Evolutionary conservation across 2,113 vertebrate genomes (phyloP).

Genomic region (Ictalurus furcatus): DNA sequence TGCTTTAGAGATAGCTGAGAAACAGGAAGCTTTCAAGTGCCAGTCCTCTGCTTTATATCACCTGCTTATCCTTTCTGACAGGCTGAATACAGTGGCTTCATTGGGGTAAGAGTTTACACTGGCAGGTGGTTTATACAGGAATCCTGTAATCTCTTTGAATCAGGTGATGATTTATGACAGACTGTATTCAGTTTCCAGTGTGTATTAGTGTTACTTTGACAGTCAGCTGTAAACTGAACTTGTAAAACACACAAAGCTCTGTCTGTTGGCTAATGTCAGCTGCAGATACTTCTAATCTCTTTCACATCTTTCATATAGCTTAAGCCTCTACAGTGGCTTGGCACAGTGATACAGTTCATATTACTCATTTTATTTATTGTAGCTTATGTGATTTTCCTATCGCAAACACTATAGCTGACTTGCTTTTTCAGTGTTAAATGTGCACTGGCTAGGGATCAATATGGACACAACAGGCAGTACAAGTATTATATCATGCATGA

Average conservation of each 20-base stretch:
- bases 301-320: slow-evolving; percentile 52
- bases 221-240: slow-evolving; percentile 64
- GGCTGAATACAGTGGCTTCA: slow-evolving; percentile 7
- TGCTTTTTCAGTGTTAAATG: background rate
- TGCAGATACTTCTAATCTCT: slow-evolving; percentile 58
- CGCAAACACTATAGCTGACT: background rate
- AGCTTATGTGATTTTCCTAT: background rate
- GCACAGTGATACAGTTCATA: background rate
- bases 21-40: slow-evolving; percentile 7
- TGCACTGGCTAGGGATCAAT: background rate
- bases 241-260: slow-evolving; percentile 37
- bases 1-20: background rate
- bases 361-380: slow-evolving; percentile 6
- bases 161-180: slow-evolving; percentile 59
- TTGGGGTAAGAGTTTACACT: background rate
- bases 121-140: background rate
- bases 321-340: background rate
- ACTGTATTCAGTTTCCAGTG: slow-evolving; percentile 57
- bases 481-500: background rate
- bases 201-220: slow-evolving; percentile 61
- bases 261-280: slow-evolving; percentile 42
- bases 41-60: background rate
- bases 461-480: background rate
- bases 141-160: slow-evolving; percentile 31
- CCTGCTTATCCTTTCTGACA: background rate